A percentile compares a stretch with the other conserved stretches of the same genome.
Conservation (phyloP, 1,140 invertebrate species). For the Sarcophaga peregrina region DNA sequence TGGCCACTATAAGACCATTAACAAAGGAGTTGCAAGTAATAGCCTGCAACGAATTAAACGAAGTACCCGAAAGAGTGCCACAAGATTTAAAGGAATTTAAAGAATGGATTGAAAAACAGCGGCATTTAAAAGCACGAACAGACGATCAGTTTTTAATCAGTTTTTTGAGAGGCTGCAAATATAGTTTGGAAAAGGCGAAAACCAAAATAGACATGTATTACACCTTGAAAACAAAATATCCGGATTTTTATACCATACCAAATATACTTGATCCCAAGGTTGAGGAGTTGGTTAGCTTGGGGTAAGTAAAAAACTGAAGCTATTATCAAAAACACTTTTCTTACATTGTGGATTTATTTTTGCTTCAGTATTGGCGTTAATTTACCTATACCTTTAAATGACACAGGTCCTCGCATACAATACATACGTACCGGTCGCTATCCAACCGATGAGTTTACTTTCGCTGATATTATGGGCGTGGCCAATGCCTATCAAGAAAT, state of each 20-base stretch:
- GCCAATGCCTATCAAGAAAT: conserved; percentile 50
- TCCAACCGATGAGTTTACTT: conserved; percentile 48
- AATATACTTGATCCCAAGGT: conserved; percentile 56
- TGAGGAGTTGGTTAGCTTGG: conserved; percentile 44
- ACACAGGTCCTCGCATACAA: conserved; percentile 62
- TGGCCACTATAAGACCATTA: conserved; percentile 59
- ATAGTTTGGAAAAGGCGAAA: conserved; percentile 73
- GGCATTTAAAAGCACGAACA: conserved; percentile 67
- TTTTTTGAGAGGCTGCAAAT: conserved; percentile 75
- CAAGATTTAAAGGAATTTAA: conserved; percentile 70
- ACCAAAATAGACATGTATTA: conserved; percentile 74
- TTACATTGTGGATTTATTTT: neutral
- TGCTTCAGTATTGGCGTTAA: conserved; percentile 42
- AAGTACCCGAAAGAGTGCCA: conserved; percentile 69
- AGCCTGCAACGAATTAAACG: conserved; percentile 71
- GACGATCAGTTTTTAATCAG: conserved; percentile 72
- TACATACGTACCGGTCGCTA: conserved; percentile 58
- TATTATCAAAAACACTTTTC: neutral
- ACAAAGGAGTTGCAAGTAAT: conserved; percentile 46
- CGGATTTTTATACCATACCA: conserved; percentile 68
- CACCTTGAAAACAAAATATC: conserved; percentile 69
- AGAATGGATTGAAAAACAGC: conserved; percentile 74
- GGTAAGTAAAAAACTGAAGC: conserved; percentile 45
- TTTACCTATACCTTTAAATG: conserved; percentile 51
- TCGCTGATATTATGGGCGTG: conserved; percentile 50